Evolutionary conservation across 2,113 vertebrate genomes (phyloP).

Genomic region (Eonycteris spelaea): DNA sequence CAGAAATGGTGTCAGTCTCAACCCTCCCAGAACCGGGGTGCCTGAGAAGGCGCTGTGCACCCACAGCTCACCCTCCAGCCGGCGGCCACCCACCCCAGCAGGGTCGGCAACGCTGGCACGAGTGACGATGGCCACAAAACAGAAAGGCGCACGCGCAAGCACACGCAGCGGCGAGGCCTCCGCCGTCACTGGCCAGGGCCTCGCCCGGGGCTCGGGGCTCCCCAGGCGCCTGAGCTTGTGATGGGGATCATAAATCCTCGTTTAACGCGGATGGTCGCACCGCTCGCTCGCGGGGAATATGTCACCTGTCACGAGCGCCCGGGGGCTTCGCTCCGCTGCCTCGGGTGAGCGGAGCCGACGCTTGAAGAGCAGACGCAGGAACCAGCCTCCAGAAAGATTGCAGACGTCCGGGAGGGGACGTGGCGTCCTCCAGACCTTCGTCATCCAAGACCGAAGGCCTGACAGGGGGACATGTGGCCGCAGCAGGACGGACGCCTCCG

Average conservation of each 20-base stretch:
- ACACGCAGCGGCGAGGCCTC: not conserved
- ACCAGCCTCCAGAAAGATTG: slow-evolving; percentile 38
- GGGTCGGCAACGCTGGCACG: rapidly evolving
- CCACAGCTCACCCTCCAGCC: rapidly evolving
- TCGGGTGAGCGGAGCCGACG: slow-evolving; percentile 42
- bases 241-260: slow-evolving; percentile 77
- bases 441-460: no score
- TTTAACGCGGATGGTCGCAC: slow-evolving; percentile 46
- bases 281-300: not conserved
- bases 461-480: no score
- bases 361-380: not conserved
- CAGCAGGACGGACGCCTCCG: not conserved
- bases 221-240: slow-evolving; percentile 36
- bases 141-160: rapidly evolving
- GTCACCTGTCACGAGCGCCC: slow-evolving; percentile 46
- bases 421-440: not conserved
- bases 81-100: rapidly evolving
- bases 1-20: not conserved
- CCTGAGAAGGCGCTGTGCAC: rapidly evolving
- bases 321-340: not conserved
- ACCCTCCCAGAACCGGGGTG: not conserved
- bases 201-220: slow-evolving; percentile 37
- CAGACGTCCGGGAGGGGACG: not conserved
- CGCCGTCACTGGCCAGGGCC: slow-evolving; percentile 38
- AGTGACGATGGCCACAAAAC: rapidly evolving